Conservation (phyloP, 2,113 vertebrate species). For the Varanus komodoensis region DNA sequence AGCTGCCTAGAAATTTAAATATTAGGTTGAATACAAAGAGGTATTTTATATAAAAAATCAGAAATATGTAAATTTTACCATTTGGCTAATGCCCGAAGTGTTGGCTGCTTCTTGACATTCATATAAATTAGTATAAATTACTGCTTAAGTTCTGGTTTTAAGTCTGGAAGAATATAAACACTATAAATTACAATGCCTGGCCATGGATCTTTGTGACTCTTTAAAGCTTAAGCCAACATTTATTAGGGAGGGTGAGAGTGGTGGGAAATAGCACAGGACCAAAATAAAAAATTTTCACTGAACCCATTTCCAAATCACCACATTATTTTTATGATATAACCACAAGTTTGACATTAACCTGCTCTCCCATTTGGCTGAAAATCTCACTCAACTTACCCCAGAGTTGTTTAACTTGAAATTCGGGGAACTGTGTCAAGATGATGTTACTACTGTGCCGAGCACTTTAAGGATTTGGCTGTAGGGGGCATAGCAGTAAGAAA, state of each 20-base stretch:
- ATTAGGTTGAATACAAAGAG: background rate
- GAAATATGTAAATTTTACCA: background rate
- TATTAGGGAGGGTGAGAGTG: background rate
- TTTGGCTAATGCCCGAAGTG: background rate
- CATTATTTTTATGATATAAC: background rate
- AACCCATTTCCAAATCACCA: background rate
- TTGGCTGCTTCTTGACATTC: constrained; percentile 3
- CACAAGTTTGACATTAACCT: background rate
- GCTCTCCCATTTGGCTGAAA: background rate
- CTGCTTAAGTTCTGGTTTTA: background rate
- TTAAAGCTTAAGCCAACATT: background rate
- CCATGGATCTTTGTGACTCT: background rate
- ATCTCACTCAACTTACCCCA: background rate
- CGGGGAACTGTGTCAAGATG: background rate
- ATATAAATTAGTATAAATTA: constrained; percentile 31
- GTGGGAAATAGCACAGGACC: background rate
- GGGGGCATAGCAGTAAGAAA: background rate
- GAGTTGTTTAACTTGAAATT: background rate
- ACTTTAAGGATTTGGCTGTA: background rate
- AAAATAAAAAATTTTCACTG: constrained; percentile 4
- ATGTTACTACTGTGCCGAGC: background rate
- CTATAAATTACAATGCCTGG: background rate
- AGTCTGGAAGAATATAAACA: background rate
- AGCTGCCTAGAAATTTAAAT: background rate
- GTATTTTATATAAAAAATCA: background rate